phyloP scores from a whole-genome alignment of 2,888 invertebrate species.

The Micropterix aruncella region DNA sequence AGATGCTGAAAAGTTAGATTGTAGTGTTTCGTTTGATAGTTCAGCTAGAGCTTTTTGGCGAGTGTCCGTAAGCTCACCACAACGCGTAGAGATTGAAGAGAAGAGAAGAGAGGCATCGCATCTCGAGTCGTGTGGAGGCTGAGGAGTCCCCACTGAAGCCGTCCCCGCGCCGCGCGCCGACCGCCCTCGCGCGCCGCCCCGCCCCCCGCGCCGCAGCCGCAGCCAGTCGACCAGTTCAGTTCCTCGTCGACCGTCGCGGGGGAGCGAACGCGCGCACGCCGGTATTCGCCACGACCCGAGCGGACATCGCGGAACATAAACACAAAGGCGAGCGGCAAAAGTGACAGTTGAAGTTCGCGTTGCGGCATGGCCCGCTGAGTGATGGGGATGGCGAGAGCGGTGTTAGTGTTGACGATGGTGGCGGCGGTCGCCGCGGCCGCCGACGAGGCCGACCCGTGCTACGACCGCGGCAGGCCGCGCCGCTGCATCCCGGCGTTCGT shows the following conservation, averaged over 20 bases:
- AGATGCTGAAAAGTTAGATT: too few relatives aligned
- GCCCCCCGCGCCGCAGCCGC: slow-evolving; percentile 11
- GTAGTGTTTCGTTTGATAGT: too few relatives aligned
- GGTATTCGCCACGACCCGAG: slow-evolving; percentile 12
- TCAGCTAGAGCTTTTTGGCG: too few relatives aligned
- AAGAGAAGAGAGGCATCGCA: background rate
- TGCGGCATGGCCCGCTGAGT: background rate
- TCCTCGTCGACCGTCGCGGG: slow-evolving; percentile 28
- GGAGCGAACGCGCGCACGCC: slow-evolving; percentile 21
- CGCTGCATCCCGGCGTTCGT: slow-evolving; percentile 97
- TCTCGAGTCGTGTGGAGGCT: background rate
- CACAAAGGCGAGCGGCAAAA: background rate
- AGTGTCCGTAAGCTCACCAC: background rate
- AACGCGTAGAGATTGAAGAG: background rate
- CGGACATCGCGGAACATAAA: slow-evolving; percentile 13
- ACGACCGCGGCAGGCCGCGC: slow-evolving; percentile 72
- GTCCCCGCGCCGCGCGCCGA: background rate
- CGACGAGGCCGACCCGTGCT: slow-evolving; percentile 71
- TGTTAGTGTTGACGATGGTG: slow-evolving; percentile 36
- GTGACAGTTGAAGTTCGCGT: background rate
- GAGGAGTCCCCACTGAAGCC: background rate
- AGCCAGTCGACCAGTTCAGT: slow-evolving; percentile 23
- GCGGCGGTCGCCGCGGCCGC: slow-evolving; percentile 43
- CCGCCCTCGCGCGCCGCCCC: background rate
- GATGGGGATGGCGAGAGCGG: background rate